phyloP scores from a whole-genome alignment of 92 coral and sea anemone species.

The Epizoanthus ramosus region DNA sequence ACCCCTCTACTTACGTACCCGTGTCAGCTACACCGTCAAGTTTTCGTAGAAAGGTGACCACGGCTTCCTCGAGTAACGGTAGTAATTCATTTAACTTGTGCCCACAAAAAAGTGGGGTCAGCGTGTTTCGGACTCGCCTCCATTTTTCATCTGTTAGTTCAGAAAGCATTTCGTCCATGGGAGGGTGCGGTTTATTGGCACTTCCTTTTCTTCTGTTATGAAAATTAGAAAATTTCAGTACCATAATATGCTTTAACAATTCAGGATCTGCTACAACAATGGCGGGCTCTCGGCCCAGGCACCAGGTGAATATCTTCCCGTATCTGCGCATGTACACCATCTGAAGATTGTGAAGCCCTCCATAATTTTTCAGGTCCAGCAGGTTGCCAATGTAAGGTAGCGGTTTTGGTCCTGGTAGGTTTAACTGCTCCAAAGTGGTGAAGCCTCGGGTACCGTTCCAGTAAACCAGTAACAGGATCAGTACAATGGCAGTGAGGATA shows the following conservation, averaged over 20 bases:
- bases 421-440: conserved; percentile 42
- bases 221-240: conserved; percentile 57
- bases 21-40: conserved; percentile 63
- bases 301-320: conserved; percentile 64
- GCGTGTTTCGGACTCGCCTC: conserved; percentile 64
- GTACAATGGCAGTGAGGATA: not conserved
- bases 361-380: conserved; percentile 47
- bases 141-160: conserved; percentile 61
- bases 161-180: conserved; percentile 35
- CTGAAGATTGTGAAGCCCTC: conserved; percentile 59
- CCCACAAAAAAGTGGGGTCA: conserved; percentile 60
- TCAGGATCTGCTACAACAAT: conserved; percentile 78
- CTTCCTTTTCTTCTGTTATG: conserved; percentile 39
- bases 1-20: conserved; percentile 39
- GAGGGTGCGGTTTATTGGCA: conserved; percentile 6
- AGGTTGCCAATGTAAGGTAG: conserved; percentile 66
- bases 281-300: conserved; percentile 60
- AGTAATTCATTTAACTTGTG: conserved; percentile 61
- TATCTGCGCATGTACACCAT: conserved; percentile 51
- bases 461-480: conserved; percentile 43
- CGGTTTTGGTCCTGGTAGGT: conserved; percentile 70
- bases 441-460: conserved; percentile 52
- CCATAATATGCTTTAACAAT: conserved; percentile 63
- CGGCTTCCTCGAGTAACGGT: conserved; percentile 65
- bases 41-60: conserved; percentile 54